Evolutionary conservation across 2,888 invertebrate species (phyloP).

Genomic region (Chloromyia formosa): DNA sequence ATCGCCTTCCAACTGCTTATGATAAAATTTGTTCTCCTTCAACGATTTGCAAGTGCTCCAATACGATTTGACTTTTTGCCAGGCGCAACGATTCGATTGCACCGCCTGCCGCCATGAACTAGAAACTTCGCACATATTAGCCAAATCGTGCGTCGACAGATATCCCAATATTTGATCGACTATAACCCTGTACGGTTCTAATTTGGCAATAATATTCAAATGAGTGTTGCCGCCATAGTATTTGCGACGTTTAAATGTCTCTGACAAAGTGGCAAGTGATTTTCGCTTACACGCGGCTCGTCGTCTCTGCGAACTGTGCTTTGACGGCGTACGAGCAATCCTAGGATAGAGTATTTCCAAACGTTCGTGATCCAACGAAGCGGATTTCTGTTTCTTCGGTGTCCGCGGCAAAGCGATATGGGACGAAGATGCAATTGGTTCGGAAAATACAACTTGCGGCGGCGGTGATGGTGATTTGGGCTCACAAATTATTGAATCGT

Average conservation of each 20-base stretch:
- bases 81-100: conserved; percentile 36
- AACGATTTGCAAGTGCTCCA: conserved; percentile 33
- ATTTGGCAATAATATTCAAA: conserved; percentile 48
- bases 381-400: conserved; percentile 43
- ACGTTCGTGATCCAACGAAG: conserved; percentile 43
- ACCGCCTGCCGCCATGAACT: conserved; percentile 35
- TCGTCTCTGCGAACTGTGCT: conserved; percentile 20
- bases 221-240: conserved; percentile 45
- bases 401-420: conserved; percentile 33
- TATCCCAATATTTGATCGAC: conserved; percentile 46
- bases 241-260: conserved; percentile 31
- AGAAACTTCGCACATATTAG: conserved; percentile 42
- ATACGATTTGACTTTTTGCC: conserved; percentile 27
- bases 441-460: not conserved
- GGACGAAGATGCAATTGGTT: not conserved
- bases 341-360: conserved; percentile 48
- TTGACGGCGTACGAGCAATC: conserved; percentile 47
- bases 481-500: conserved; percentile 20
- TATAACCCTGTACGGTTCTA: conserved; percentile 45
- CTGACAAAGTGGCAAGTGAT: not conserved
- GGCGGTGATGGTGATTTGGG: not conserved
- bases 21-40: conserved; percentile 46
- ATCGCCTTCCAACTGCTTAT: not conserved
- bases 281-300: conserved; percentile 19
- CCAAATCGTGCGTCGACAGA: conserved; percentile 45